phyloP scores from a whole-genome alignment of 2,888 invertebrate species.

The Thyatira batis region DNA sequence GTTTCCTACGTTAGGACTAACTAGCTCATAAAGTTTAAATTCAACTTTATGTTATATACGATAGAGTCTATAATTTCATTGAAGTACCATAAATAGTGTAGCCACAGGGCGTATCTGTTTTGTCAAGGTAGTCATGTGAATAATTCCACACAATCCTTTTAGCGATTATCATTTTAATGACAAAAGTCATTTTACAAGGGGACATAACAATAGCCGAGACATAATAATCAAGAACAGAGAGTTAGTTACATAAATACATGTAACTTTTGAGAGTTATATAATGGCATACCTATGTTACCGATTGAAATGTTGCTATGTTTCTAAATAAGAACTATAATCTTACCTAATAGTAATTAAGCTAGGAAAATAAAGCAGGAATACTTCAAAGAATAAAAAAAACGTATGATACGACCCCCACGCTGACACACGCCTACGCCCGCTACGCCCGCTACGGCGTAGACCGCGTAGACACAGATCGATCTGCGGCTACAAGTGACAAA shows the following conservation, averaged over 20 bases:
- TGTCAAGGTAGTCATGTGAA: conserved; percentile 75
- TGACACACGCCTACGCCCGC: conserved; percentile 41
- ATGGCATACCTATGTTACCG: not conserved
- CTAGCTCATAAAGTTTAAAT: conserved; percentile 13
- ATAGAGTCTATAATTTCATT: conserved; percentile 24
- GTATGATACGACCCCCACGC: conserved; percentile 1
- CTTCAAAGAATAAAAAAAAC: conserved; percentile 26
- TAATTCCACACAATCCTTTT: conserved; percentile 76
- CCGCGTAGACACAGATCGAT: conserved; percentile 77
- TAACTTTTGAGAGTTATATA: not conserved
- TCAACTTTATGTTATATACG: conserved; percentile 14
- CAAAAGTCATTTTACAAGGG: conserved; percentile 71
- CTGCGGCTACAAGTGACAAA: conserved; percentile 79
- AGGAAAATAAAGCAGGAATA: conserved; percentile 13
- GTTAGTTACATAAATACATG: conserved; percentile 16
- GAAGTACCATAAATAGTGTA: conserved; percentile 41
- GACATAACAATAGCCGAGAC: conserved; percentile 48
- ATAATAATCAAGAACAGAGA: conserved; percentile 30
- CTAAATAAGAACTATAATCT: not conserved
- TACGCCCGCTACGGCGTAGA: conserved; percentile 46
- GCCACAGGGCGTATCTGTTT: conserved; percentile 81
- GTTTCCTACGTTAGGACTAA: conserved; percentile 44
- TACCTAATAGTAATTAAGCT: conserved; percentile 5
- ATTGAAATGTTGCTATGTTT: not conserved
- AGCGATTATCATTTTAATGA: conserved; percentile 80